Evolutionary conservation across 2,113 vertebrate species (phyloP), one percentile per base, ranked within the genome.

Genomic region (Odocoileus hemionus): DNA sequence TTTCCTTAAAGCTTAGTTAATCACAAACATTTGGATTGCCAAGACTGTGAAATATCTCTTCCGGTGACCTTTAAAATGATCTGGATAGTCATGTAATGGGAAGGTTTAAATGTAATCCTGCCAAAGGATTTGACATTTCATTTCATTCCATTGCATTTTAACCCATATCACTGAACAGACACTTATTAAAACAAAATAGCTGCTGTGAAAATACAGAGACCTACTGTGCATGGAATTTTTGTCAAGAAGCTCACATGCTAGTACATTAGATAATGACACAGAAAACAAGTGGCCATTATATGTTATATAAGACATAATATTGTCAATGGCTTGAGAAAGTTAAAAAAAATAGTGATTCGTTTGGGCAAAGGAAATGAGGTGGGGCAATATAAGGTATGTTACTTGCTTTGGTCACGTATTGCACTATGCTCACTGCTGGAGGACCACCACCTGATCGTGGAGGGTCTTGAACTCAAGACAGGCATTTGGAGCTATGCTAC

Each of bases 1-100:
- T 86, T 96, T 82, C 10, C 28, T 92, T 84, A 54, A 92, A 95
- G 57, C 19, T 88, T 84, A 93, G 86, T 86, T 97, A 86, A 89
- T 85, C 50, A 86, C 52, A 96, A 95, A 76, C 17, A 82, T 94
- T 92, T 64, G 64, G 5, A 47, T 89, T 95, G 61, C 70, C 52
- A 95, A 64, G n/a, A 92, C 15, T 76, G 57, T 95, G 64, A 97
- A 96, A 91, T 95, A 82, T 54, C 39, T 97, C 55, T 89, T 96
- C 93, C 61, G 12, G 16, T 95, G 91, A 97, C 84, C 80, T 97
- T 97, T 96, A 85, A 95, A 92, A 79, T 96, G 89, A 97, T 95
- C 60, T 92, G 84, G 57, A 92, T 94, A 45, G 94, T 96, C 54
- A 90, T 82, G 43, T 95, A 90, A 96, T 28, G 47, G 64, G 45